Base-by-base conservation (phyloP, 2,797 vertebrate species). In the Pipistrellus pipistrellus region DNA sequence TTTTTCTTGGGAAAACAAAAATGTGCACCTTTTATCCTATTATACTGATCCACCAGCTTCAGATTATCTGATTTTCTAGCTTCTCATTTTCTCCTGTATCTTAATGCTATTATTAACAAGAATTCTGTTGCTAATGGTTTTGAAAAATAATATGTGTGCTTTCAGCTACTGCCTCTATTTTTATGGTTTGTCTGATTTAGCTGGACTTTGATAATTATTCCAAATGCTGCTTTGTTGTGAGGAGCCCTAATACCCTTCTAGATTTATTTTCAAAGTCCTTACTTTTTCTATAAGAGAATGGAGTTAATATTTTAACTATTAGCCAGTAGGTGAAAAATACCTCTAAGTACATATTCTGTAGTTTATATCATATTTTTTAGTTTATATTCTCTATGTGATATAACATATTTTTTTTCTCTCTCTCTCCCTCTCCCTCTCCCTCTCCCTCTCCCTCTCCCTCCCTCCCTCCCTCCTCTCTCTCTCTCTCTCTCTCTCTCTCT, bases 51-150 rank as follows among this genome's bases (percentile, higher is more conserved):
- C 88, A 96, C 90, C 71, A 88, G 92, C 71, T 89, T 93, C 90
- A 81, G 94, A 91, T 97, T 97, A 97, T 97, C 97, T 96, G 96
- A 97, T 94, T 94, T 93, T 86, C 78, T 77, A 88, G 94, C 93
- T 95, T 97, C 97, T 97, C 97, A 92, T 96, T 97, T 97, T 96
- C 97, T 94, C 78, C 35, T 87, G 76, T 96, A 96, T 97, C 97
- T 97, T 96, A 95, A 91, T 95, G 96, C 96, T 97, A 93, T 97
- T 97, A 96, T 95, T 94, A 93, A 94, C 95, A 95, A 96, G 94
- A 96, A 95, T 95, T 97, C 95, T 97, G 95, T 96, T 95, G 96
- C 95, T 97, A 97, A 96, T 97, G 95, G 94, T 95, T 96, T 96
- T 93, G 93, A 76, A 97, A 97, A 96, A 85, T 97, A 97, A 97